Conservation (phyloP, 2,888 invertebrate species). For the Chloroclysta siterata region DNA sequence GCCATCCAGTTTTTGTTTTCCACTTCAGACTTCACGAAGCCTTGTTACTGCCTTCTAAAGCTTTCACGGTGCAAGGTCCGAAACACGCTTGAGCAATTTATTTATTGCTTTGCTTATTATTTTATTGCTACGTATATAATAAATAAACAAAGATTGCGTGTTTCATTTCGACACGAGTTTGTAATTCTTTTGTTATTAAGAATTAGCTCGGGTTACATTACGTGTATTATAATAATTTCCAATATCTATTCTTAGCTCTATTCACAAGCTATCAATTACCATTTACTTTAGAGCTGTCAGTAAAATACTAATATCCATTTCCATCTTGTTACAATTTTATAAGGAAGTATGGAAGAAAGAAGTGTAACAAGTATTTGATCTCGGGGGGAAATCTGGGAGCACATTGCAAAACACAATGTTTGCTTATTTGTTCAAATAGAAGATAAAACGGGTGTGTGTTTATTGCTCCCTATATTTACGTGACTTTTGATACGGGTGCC, state of each 20-base stretch:
- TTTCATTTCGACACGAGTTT: no score
- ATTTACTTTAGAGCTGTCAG: slow-evolving; percentile 15
- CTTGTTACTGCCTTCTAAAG: no score
- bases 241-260: background rate
- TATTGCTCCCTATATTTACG: slow-evolving; percentile 50
- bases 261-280: background rate
- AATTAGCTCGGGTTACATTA: no score
- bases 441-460: slow-evolving; percentile 44
- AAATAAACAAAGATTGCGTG: no score
- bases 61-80: no score
- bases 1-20: no score
- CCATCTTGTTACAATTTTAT: slow-evolving; percentile 32
- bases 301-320: slow-evolving; percentile 13
- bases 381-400: slow-evolving; percentile 35
- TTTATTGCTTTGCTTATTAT: no score
- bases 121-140: no score
- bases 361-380: slow-evolving; percentile 36
- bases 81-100: no score
- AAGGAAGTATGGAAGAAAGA: slow-evolving; percentile 25
- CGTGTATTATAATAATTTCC: no score
- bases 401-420: slow-evolving; percentile 42
- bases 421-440: slow-evolving; percentile 46
- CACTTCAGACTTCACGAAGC: no score
- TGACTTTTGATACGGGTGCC: slow-evolving; percentile 50
- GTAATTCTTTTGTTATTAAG: no score